Conservation (phyloP, 2,888 invertebrate genomes). For the Steinernema carpocapsae region DNA sequence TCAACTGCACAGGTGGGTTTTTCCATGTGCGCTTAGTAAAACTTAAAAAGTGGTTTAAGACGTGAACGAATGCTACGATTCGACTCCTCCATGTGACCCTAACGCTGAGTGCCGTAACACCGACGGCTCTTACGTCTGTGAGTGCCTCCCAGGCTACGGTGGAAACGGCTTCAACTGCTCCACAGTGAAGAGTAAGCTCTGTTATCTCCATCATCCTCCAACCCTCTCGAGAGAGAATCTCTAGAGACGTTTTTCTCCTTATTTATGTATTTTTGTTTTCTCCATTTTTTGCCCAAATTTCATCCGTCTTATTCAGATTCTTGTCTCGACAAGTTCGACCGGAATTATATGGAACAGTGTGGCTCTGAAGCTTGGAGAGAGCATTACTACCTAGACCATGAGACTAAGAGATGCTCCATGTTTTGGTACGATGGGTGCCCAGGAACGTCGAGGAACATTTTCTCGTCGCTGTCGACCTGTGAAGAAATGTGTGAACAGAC, state of each 20-base stretch:
- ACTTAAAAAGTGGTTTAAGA: constrained; percentile 46
- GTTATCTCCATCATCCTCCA: no score
- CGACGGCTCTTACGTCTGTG: constrained; percentile 59
- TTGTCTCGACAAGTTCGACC: constrained; percentile 63
- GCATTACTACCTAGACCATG: constrained; percentile 61
- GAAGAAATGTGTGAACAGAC: constrained; percentile 63
- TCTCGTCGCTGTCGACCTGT: constrained; percentile 61
- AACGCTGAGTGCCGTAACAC: constrained; percentile 64
- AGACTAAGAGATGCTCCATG: constrained; percentile 50
- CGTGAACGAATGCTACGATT: constrained; percentile 62
- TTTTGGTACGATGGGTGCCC: constrained; percentile 64
- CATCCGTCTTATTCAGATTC: constrained; percentile 47
- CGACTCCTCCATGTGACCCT: constrained; percentile 56
- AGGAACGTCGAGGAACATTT: constrained; percentile 58
- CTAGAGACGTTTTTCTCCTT: not conserved
- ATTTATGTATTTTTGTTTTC: not conserved
- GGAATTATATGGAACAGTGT: constrained; percentile 57
- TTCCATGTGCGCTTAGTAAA: not conserved
- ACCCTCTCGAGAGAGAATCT: not conserved
- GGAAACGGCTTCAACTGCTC: constrained; percentile 67
- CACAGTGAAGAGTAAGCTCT: constrained; percentile 54
- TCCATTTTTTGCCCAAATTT: not conserved
- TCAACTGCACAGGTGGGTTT: constrained; percentile 59
- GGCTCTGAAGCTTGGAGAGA: constrained; percentile 61
- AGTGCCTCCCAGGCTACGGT: constrained; percentile 60